These are phyloP conservation scores for Hypsopygia costalis DNA, from an alignment of 2,888 invertebrate species.

Conservation along the genomic window DNA sequence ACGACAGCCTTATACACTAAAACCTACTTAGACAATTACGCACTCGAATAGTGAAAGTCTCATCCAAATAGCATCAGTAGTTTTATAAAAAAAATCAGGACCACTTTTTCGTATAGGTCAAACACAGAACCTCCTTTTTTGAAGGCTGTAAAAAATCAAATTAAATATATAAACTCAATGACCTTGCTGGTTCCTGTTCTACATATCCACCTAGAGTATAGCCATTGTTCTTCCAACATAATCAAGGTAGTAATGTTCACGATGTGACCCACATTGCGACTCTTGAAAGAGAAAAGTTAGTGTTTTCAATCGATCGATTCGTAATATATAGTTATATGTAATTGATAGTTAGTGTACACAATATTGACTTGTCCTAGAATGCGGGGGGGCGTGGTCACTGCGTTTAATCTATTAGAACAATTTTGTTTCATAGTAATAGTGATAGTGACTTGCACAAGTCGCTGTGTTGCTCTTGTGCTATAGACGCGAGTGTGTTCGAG, in stretches of 20 bases:
- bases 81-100: no score
- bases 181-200: constrained; percentile 30
- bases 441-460: constrained; percentile 53
- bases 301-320: constrained; percentile 49
- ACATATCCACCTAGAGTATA: constrained; percentile 21
- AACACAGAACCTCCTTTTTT: no score
- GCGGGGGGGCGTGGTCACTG: constrained; percentile 46
- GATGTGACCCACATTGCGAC: constrained; percentile 17
- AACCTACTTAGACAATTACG: no score
- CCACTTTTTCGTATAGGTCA: no score
- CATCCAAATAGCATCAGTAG: no score
- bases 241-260: constrained; percentile 38
- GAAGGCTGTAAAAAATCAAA: no score
- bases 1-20: no score
- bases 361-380: constrained; percentile 58
- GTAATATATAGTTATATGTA: constrained; percentile 53
- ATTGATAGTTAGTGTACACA: constrained; percentile 49
- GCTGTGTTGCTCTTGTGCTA: constrained; percentile 29
- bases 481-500: constrained; percentile 28
- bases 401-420: constrained; percentile 46
- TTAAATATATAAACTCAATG: constrained; percentile 14
- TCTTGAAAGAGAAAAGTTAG: constrained; percentile 26
- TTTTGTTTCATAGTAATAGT: constrained; percentile 45
- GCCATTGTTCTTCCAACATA: constrained; percentile 40
- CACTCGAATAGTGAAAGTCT: no score